These are phyloP conservation scores for Cranoglanis bouderius DNA, from an alignment of 2,113 vertebrate species.

Conservation along the genomic window DNA sequence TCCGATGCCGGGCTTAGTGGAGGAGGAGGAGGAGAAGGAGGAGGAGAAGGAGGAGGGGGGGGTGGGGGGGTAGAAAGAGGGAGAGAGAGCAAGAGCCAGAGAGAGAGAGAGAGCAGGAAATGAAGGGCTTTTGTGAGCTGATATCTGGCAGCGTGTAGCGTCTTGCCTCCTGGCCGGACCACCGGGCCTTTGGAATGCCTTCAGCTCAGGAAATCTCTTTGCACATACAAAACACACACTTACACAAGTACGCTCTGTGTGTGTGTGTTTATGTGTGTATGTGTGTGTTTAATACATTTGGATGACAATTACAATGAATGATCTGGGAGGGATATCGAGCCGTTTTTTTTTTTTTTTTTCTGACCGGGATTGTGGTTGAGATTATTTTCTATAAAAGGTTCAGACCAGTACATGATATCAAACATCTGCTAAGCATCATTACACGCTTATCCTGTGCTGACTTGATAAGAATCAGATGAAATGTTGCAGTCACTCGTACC, in stretches of 20 bases:
- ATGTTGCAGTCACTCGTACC: neutral
- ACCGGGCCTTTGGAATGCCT: constrained; percentile 83
- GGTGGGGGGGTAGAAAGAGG: constrained; percentile 56
- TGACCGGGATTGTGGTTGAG: neutral
- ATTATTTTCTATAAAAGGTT: neutral
- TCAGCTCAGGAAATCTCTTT: constrained; percentile 87
- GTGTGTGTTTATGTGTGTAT: neutral
- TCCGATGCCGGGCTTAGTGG: constrained; percentile 76
- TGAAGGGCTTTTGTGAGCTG: constrained; percentile 83
- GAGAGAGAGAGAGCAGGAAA: constrained; percentile 75
- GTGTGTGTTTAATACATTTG: neutral
- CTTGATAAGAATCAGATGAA: constrained; percentile 19
- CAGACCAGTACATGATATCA: neutral
- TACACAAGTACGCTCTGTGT: constrained; percentile 54
- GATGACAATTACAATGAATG: neutral
- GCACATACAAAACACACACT: constrained; percentile 36
- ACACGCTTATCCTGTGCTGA: constrained; percentile 3
- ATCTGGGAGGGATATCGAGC: neutral
- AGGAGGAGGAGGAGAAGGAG: constrained; percentile 60
- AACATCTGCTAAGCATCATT: constrained; percentile 25
- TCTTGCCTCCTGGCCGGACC: constrained; percentile 85
- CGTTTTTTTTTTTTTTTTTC: neutral
- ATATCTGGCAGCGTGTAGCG: constrained; percentile 86
- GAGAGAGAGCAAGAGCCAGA: constrained; percentile 64
- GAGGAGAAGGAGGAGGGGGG: constrained; percentile 66